A percentile compares a stretch with the other conserved stretches of the same genome.
Conservation (phyloP, 2,113 vertebrate genomes). For the Mus pahari region DNA sequence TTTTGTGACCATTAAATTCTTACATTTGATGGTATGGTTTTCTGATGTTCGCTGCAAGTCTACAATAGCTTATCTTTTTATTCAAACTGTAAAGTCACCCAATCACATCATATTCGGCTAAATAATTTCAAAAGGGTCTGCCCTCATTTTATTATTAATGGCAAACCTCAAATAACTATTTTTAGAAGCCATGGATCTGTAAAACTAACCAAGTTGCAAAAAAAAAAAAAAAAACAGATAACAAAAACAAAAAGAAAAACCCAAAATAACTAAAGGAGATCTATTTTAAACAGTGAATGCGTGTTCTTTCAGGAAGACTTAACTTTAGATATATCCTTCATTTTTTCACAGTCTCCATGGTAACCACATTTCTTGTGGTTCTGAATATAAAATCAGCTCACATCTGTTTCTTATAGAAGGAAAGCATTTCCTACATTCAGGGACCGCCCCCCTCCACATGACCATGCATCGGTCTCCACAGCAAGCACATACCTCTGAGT, state of each 20-base stretch:
- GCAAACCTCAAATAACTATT: slow-evolving; percentile 40
- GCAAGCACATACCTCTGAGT: slow-evolving; percentile 89
- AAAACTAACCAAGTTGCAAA: not conserved
- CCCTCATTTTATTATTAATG: not conserved
- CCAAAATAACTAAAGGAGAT: slow-evolving; percentile 56
- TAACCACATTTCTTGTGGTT: slow-evolving; percentile 77
- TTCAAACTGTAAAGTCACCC: not conserved
- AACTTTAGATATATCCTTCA: slow-evolving; percentile 65
- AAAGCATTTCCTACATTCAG: not conserved
- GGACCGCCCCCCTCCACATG: not conserved
- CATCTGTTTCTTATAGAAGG: not conserved
- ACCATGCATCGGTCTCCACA: not conserved
- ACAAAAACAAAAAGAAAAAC: slow-evolving; percentile 23
- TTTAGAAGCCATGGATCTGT: slow-evolving; percentile 42
- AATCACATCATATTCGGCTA: not conserved
- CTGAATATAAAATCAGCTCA: slow-evolving; percentile 65
- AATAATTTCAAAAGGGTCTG: not conserved
- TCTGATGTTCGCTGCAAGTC: not conserved
- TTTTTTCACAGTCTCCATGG: slow-evolving; percentile 79
- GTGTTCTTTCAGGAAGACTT: slow-evolving; percentile 67
- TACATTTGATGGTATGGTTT: not conserved
- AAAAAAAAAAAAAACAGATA: not conserved
- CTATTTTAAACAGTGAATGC: slow-evolving; percentile 33
- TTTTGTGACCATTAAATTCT: not conserved
- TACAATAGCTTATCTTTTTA: not conserved